These are phyloP conservation scores for Lochmaea capreae DNA, from an alignment of 2,888 invertebrate genomes.

Conservation along the genomic window DNA sequence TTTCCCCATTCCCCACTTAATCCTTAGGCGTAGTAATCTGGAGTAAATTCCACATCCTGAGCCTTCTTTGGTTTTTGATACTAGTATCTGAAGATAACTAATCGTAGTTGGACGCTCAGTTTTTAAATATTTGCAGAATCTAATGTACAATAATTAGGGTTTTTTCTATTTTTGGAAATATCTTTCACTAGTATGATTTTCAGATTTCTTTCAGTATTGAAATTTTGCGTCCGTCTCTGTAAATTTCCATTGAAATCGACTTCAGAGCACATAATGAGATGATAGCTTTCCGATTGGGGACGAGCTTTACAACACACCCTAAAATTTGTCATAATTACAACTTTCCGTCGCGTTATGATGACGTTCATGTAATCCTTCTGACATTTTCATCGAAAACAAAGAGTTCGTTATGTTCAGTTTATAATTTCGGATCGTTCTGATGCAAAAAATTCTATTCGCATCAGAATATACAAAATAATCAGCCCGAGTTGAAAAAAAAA, in stretches of 20 bases:
- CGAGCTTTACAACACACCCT: conserved; percentile 42
- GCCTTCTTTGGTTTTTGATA: too few species aligned
- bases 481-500: neutral
- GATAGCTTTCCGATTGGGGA: conserved; percentile 62
- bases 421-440: conserved; percentile 45
- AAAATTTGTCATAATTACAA: conserved; percentile 61
- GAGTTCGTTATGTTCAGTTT: conserved; percentile 53
- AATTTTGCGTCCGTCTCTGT: neutral
- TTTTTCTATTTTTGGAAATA: too few species aligned
- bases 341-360: conserved; percentile 40
- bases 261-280: conserved; percentile 58
- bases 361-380: conserved; percentile 43
- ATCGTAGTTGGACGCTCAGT: neutral
- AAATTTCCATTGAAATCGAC: conserved; percentile 18
- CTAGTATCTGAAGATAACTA: too few species aligned
- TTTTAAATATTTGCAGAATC: too few species aligned
- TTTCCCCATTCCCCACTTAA: too few species aligned
- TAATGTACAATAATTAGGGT: too few species aligned
- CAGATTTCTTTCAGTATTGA: too few species aligned
- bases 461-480: neutral
- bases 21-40: too few species aligned
- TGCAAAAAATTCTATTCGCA: conserved; percentile 38
- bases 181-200: too few species aligned
- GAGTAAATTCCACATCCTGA: too few species aligned
- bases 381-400: conserved; percentile 48